Evolutionary conservation across 2,113 vertebrate genomes (phyloP), one percentile per base, ranked within the genome.

Genomic region (Dinomys branickii): DNA sequence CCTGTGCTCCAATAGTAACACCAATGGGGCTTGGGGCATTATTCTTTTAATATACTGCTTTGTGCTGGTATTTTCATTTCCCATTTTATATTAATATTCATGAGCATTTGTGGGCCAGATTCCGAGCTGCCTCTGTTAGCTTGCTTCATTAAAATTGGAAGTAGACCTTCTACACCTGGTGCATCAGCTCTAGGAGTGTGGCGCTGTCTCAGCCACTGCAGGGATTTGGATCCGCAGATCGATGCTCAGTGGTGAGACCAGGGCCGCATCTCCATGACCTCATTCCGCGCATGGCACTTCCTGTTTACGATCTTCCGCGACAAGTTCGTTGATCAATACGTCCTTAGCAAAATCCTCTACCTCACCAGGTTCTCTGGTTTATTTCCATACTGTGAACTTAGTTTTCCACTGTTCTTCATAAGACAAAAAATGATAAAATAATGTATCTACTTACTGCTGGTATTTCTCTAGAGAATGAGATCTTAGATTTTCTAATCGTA

Each of bases 211-310:
- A 67, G 5, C 65, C 16, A 16, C 16, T 33, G 65, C 2, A n/a
- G 65, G n/a, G 67, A 8, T 20, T 71, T 9, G 20, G 67, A 58
- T 6, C 54, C n/a, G 9, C 24, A 61, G 7, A 26, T 2, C 22
- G n/a, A 13, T 30, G 24, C 56, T 3, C 12, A 61, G n/a, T 7
- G 3, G 6, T 2, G 0, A 41, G 81, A 26, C 16, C 33, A 16
- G 11, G 12, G 0, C 35, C 38, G 1, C 3, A 14, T 38, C 58
- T 22, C 56, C 20, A 24, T 13, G 1, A 17, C n/a, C 41, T 41
- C 20, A 8, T 59, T 84, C 56, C 56, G 59, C 12, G 1, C 1
- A 14, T 26, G 12, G 35, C 58, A 58, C 2, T 38, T 38, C 12
- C 54, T 61, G 14, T 61, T 61, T 59, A 1, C 5, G 14, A 30